Conservation (phyloP, 2,113 vertebrate genomes). For the Bufo bufo region DNA sequence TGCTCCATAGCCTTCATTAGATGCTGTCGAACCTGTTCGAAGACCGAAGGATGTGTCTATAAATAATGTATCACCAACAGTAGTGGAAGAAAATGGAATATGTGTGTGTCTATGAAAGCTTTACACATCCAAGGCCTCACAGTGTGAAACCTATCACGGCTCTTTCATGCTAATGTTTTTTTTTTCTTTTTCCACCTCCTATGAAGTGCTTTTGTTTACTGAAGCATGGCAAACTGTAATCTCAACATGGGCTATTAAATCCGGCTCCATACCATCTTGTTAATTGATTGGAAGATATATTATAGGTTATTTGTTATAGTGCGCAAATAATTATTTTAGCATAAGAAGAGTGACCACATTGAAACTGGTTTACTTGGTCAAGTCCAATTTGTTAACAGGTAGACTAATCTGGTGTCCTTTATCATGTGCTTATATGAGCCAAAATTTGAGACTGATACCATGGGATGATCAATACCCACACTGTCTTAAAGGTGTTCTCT, state of each 20-base stretch:
- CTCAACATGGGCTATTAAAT: slow-evolving; percentile 37
- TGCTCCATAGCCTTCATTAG: slow-evolving; percentile 27
- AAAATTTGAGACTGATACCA: background rate
- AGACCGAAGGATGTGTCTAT: slow-evolving; percentile 9
- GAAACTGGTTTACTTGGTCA: background rate
- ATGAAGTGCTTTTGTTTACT: slow-evolving; percentile 45
- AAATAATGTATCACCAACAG: slow-evolving; percentile 45
- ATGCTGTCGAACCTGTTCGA: background rate
- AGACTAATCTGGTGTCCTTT: background rate
- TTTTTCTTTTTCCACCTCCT: background rate
- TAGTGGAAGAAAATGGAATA: slow-evolving; percentile 39
- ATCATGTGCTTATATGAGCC: background rate
- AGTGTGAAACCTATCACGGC: slow-evolving; percentile 42
- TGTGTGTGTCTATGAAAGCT: slow-evolving; percentile 47
- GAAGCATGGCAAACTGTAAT: slow-evolving; percentile 42
- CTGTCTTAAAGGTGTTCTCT: background rate
- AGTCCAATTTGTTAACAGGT: background rate
- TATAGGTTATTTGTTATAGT: slow-evolving; percentile 34
- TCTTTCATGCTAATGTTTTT: slow-evolving; percentile 26
- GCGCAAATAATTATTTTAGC: background rate
- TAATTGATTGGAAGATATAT: slow-evolving; percentile 53
- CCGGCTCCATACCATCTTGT: slow-evolving; percentile 31
- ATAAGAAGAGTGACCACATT: background rate
- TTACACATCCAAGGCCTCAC: slow-evolving; percentile 37
- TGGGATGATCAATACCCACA: background rate